Evolutionary conservation across 2,113 vertebrate genomes (phyloP), one percentile per base, ranked within the genome.

Genomic region (Ceratotherium simum): DNA sequence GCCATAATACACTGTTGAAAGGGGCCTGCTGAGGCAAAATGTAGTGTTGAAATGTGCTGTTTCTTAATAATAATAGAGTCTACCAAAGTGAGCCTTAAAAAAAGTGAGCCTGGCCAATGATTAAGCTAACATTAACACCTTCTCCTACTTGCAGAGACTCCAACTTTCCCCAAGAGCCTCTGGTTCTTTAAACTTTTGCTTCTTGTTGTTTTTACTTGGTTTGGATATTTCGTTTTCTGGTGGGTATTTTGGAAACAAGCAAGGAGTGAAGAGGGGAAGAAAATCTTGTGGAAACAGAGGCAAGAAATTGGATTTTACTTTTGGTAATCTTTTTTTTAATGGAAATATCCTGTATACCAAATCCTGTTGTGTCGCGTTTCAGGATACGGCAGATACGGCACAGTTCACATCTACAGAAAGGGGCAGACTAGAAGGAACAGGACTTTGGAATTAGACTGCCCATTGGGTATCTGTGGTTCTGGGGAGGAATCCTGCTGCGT

Each of bases 1-100:
- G 85, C 56, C 56, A 79, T 97, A 98, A 95, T 94, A 94, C 90
- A 95, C 94, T 97, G 96, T 96, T 96, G 94, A 96, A 97, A 82
- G 54, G 84, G 87, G 67, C 33, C 88, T 98, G 87, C 89, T 95
- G 82, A 76, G 69, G 58, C 69, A 96, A 96, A 97, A 62, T 95
- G 54, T 36, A 81, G 62, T 56, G 54, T 73, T 96, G 80, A 96
- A 98, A 96, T 56, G 25, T 94, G 54, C 25, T 82, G 18, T 81
- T 98, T 97, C 84, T 90, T 87, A 64, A 60, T 90, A 95, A 51
- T 95, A 92, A 75, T 96, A 96, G 84, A 95, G 27, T 72, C 70
- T 46, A 97, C 46, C 42, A 86, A 39, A 31, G 39, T 0, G 1
- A 97, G 82, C 54, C 65, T 88, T 82, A 94, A 33, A 84, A 70